phyloP scores from a whole-genome alignment of 1,140 invertebrate species.

The Psilanteris sp. region DNA sequence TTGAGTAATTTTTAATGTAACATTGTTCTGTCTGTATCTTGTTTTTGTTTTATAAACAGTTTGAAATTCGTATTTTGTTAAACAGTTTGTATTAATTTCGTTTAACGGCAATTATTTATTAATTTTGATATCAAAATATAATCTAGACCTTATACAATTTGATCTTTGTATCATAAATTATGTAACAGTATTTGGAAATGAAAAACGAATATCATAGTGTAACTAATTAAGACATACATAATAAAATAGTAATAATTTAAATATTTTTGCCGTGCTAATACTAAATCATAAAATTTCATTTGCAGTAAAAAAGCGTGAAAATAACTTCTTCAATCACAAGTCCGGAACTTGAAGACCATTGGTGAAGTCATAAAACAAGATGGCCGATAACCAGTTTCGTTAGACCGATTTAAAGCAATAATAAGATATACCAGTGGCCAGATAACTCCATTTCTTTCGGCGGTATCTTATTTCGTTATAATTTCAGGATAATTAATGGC shows the following conservation, averaged over 20 bases:
- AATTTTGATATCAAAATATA: too few species aligned
- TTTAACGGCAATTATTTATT: too few species aligned
- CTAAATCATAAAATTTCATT: constrained; percentile 35
- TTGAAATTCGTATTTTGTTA: too few species aligned
- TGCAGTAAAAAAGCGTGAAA: constrained; percentile 49
- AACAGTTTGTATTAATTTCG: too few species aligned
- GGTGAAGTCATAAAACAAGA: constrained; percentile 65
- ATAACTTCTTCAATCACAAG: constrained; percentile 56
- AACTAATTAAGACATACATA: constrained; percentile 23
- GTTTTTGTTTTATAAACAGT: too few species aligned
- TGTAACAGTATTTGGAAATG: too few species aligned
- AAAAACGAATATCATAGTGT: too few species aligned
- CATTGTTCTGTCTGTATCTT: too few species aligned
- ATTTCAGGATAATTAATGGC: constrained; percentile 70
- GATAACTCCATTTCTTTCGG: constrained; percentile 65
- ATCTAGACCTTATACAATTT: too few species aligned
- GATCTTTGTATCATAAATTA: too few species aligned
- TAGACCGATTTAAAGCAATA: constrained; percentile 66
- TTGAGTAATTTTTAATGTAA: too few species aligned
- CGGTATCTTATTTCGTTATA: constrained; percentile 64
- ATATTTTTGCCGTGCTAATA: constrained; percentile 9
- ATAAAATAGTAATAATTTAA: constrained; percentile 15
- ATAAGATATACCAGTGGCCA: constrained; percentile 63
- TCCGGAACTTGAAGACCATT: constrained; percentile 46
- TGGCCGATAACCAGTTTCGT: constrained; percentile 66